Evolutionary conservation across 2,888 invertebrate species (phyloP).

Genomic region (Psylliodes chrysocephalus): DNA sequence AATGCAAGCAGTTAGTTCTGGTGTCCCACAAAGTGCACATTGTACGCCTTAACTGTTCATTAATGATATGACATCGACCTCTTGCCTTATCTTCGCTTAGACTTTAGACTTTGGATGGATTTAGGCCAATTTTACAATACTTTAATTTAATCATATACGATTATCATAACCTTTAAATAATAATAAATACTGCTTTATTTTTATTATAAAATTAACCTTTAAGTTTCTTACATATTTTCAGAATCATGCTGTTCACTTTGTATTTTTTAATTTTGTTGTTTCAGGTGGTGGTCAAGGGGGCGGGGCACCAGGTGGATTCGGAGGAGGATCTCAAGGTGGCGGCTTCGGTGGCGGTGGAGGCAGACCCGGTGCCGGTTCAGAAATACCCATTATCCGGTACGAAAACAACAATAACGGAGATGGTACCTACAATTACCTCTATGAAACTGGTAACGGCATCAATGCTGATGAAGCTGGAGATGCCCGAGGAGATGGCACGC

Average conservation of each 20-base stretch:
- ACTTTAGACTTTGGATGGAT: too few species aligned
- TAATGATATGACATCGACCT: too few species aligned
- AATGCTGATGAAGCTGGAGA: constrained; percentile 59
- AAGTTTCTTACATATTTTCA: background rate
- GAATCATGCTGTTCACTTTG: background rate
- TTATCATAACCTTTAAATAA: too few species aligned
- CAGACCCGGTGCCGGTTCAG: constrained; percentile 49
- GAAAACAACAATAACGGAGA: constrained; percentile 57
- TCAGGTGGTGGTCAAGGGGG: constrained; percentile 7
- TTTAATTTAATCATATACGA: too few species aligned
- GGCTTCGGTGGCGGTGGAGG: constrained; percentile 38
- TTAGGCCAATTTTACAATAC: too few species aligned
- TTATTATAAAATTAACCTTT: too few species aligned
- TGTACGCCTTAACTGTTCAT: too few species aligned
- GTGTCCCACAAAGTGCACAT: too few species aligned
- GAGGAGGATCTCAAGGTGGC: background rate
- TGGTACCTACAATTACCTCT: constrained; percentile 59
- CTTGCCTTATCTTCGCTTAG: too few species aligned
- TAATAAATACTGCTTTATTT: too few species aligned
- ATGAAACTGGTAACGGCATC: constrained; percentile 71
- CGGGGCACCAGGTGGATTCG: constrained; percentile 17
- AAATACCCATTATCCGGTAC: constrained; percentile 51
- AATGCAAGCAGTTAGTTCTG: too few species aligned
- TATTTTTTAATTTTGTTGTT: background rate
- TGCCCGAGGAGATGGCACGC: constrained; percentile 53